These are phyloP conservation scores for Eupithecia vulgata DNA, from an alignment of 2,888 invertebrate genomes.

Conservation along the genomic window DNA sequence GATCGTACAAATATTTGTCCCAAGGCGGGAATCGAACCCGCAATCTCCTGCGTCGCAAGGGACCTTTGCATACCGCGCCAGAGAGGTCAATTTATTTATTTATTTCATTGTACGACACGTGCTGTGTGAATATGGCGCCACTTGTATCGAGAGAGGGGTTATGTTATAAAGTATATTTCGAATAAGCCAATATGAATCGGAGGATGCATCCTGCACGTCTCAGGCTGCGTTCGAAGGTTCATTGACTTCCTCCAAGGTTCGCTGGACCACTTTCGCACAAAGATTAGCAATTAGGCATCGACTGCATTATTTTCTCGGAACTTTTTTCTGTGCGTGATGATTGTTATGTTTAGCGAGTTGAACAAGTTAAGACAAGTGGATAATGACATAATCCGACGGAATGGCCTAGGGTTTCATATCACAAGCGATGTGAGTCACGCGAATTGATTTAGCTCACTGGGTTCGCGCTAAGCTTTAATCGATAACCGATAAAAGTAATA, in stretches of 20 bases:
- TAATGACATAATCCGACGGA: conserved; percentile 71
- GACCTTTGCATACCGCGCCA: too few species aligned
- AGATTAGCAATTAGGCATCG: conserved; percentile 45
- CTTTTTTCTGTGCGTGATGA: conserved; percentile 52
- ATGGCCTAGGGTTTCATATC: conserved; percentile 62
- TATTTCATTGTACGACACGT: conserved; percentile 1
- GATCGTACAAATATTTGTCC: too few species aligned
- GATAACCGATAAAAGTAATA: conserved; percentile 36
- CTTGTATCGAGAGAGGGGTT: conserved; percentile 1
- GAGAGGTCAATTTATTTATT: too few species aligned
- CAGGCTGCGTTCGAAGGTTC: conserved; percentile 32
- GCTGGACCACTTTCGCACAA: conserved; percentile 38
- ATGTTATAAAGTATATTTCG: conserved; percentile 7
- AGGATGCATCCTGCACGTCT: conserved; percentile 14
- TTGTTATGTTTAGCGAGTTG: conserved; percentile 56
- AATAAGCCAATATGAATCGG: conserved; percentile 9
- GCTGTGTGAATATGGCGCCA: conserved; percentile 14
- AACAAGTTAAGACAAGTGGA: conserved; percentile 65
- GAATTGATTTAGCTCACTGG: conserved; percentile 57
- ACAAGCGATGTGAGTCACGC: conserved; percentile 65
- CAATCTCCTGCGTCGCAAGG: too few species aligned
- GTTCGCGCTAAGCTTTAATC: conserved; percentile 46
- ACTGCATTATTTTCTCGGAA: conserved; percentile 52
- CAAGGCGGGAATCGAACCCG: too few species aligned
- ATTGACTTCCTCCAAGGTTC: conserved; percentile 43